Percentiles rank a stretch among this genome's conserved stretches.
These are phyloP conservation scores for Miniopterus natalensis DNA, from an alignment of 2,113 vertebrate species.

Conservation along the genomic window DNA sequence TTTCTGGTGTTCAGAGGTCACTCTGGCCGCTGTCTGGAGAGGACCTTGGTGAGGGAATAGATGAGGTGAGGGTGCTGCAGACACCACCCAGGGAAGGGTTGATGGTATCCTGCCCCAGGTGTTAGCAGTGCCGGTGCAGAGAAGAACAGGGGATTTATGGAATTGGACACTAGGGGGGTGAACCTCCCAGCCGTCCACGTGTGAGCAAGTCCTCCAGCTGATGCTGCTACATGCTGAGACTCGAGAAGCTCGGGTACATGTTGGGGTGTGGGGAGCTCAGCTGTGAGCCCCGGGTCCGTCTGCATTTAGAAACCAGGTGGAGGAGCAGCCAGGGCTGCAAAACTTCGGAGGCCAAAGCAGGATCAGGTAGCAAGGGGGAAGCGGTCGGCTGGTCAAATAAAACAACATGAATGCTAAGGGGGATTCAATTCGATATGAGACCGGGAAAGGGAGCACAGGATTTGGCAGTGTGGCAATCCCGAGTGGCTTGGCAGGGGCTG, in stretches of 20 bases:
- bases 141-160: background rate
- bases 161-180: background rate
- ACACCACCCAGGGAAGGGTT: background rate
- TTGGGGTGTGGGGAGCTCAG: fast-evolving
- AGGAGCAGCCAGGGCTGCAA: background rate
- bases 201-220: background rate
- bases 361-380: background rate
- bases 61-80: background rate
- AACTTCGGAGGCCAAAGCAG: background rate
- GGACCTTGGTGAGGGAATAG: background rate
- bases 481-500: background rate
- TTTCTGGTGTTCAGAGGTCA: background rate
- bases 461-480: background rate
- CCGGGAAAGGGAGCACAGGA: background rate
- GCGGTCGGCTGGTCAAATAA: background rate
- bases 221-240: background rate
- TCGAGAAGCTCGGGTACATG: background rate
- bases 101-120: background rate
- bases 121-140: background rate
- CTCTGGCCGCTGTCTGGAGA: background rate
- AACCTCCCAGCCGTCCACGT: background rate
- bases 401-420: background rate
- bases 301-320: background rate
- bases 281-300: background rate
- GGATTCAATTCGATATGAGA: background rate